Evolutionary conservation across 2,888 invertebrate genomes (phyloP).

Genomic region (Eustalomyia histrio): DNA sequence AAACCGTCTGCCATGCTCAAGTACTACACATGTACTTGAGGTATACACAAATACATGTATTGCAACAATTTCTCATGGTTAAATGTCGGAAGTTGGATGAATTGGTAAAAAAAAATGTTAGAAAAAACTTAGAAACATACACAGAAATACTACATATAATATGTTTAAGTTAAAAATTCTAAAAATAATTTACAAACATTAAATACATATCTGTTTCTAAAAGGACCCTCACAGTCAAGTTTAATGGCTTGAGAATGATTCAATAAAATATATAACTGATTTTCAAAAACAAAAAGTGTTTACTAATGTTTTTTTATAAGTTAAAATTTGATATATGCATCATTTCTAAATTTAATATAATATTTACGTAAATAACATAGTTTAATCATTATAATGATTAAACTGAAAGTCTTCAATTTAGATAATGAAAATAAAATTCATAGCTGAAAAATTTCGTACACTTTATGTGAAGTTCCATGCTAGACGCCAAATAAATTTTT

Average conservation of each 20-base stretch:
- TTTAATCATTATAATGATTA: too few relatives aligned
- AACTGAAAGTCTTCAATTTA: too few relatives aligned
- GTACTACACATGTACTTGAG: neutral
- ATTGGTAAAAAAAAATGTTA: constrained; percentile 23
- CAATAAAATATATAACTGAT: neutral
- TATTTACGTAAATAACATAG: too few relatives aligned
- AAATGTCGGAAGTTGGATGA: constrained; percentile 58
- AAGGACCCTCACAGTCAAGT: neutral
- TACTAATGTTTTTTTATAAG: neutral
- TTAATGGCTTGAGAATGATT: neutral
- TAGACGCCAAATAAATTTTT: too few relatives aligned
- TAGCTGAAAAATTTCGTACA: too few relatives aligned
- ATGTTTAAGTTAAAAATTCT: neutral
- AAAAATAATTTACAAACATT: neutral
- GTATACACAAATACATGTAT: constrained; percentile 32
- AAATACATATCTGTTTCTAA: neutral
- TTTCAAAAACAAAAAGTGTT: neutral
- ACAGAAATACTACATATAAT: constrained; percentile 14
- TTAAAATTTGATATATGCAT: too few relatives aligned
- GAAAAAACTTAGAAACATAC: neutral
- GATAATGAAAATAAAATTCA: too few relatives aligned
- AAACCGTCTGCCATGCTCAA: neutral
- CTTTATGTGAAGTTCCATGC: too few relatives aligned
- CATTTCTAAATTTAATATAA: too few relatives aligned
- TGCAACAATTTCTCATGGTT: constrained; percentile 56